Base-by-base conservation (phyloP, 2,888 invertebrate species). In the Pristionchus mayeri region DNA sequence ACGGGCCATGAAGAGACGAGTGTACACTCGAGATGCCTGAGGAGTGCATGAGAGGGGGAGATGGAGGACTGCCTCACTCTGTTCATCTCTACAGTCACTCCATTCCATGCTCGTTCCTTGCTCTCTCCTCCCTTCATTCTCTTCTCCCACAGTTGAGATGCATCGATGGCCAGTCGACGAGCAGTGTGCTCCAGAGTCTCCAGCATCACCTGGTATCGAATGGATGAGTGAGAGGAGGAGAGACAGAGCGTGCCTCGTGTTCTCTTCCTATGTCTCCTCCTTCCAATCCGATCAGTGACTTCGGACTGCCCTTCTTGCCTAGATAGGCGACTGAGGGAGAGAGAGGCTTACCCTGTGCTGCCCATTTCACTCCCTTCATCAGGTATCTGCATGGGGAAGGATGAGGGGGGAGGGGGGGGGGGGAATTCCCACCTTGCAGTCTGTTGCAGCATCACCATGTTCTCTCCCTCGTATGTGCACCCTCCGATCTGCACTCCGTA, bases 391-490 rank as follows among this genome's bases (percentile, higher is more conserved):
- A 63, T n/a, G 57, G n/a, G n/a, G 54, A 54, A 21, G n/a, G n/a
- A 21, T 88, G 0, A 86, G 87, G 34, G 44, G 30, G 60, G 7
- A 67, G n/a, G 67, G 67, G 40, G 30, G 13, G 71, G 57, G 57
- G 24, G 21, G 44, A 9, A 44, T 9, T 71, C 63, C 2, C 21
- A 87, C 86, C 94, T 93, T 3, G 97, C 97, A 0, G 97, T 96
- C 94, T 98, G 98, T 84, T 98, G 94, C 85, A 96, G 94, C 93
- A 98, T 95, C 30, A 98, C 98, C 0, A 97, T 97, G 93, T 98
- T 98, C 94, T 98, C 98, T 0, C 98, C 98, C 94, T 98, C 98
- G 93, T 98, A 98, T 0, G 98, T 98, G 93, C 96, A 96, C 85
- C 96, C 96, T 75, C 97, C 97, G 0, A 96, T 96, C 21, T 95